Conservation (phyloP, 30 jellyfish, hydroid and myxozoan genomes). For the Pelagia noctiluca region DNA sequence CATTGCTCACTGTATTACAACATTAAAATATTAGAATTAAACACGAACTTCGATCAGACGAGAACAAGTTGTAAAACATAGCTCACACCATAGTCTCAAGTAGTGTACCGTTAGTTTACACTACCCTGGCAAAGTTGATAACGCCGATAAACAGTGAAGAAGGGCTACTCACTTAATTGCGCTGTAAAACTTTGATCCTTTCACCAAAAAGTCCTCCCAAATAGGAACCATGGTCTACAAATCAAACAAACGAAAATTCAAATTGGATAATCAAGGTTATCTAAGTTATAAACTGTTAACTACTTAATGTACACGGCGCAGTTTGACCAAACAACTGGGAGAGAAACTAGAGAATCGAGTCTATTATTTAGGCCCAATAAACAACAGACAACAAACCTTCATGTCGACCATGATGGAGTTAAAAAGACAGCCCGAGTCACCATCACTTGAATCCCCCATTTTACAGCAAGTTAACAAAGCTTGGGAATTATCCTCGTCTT, state of each 20-base stretch:
- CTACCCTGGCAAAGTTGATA: too few species aligned
- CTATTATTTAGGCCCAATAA: too few species aligned
- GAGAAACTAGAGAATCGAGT: not conserved
- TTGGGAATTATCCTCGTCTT: not conserved
- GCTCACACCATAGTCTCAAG: too few species aligned
- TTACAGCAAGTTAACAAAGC: not conserved
- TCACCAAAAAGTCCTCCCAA: conserved; percentile 93
- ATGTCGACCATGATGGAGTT: conserved; percentile 82
- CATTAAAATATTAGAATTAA: too few species aligned
- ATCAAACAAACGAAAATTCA: not conserved
- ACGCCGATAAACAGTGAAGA: too few species aligned
- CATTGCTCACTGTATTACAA: too few species aligned
- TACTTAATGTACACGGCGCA: not conserved
- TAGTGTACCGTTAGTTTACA: too few species aligned
- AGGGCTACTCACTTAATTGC: conserved; percentile 86
- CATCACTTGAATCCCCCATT: conserved; percentile 95
- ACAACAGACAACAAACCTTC: too few species aligned
- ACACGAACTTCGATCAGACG: too few species aligned
- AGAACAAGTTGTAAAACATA: too few species aligned
- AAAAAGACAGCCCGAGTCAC: conserved; percentile 87
- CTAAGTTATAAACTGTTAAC: not conserved
- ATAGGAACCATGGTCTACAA: conserved; percentile 86
- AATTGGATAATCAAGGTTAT: too few species aligned
- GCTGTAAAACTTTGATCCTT: conserved; percentile 90
- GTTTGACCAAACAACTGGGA: not conserved